These are phyloP conservation scores for Chaetorhynchus papuensis DNA, from an alignment of 2,113 vertebrate species.

Conservation along the genomic window DNA sequence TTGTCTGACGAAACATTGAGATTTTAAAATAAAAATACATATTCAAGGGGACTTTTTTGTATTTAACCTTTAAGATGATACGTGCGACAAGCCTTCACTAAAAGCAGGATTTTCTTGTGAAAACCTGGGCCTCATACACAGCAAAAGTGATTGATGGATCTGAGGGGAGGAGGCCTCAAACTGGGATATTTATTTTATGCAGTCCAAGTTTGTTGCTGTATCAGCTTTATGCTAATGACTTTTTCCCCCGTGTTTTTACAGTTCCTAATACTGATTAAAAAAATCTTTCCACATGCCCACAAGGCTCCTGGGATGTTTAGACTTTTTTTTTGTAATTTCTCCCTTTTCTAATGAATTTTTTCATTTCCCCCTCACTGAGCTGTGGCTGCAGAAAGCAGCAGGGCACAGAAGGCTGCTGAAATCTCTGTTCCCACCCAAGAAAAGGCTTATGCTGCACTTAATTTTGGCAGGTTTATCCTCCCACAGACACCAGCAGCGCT, in stretches of 20 bases:
- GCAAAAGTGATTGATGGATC: background rate
- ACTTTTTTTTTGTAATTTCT: background rate
- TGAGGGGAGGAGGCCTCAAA: background rate
- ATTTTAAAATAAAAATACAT: background rate
- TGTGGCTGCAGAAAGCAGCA: background rate
- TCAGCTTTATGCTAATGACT: background rate
- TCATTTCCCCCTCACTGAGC: background rate
- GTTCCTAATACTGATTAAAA: background rate
- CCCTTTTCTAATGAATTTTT: background rate
- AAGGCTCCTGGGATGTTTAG: background rate
- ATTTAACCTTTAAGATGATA: background rate
- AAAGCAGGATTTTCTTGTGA: background rate
- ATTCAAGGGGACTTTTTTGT: background rate
- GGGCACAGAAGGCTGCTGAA: background rate
- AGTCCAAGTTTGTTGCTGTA: background rate
- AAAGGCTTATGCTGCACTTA: background rate
- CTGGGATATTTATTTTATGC: background rate
- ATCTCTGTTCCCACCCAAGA: background rate
- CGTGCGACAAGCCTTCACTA: background rate
- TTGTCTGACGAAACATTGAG: background rate
- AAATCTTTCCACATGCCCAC: background rate
- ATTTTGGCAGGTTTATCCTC: background rate
- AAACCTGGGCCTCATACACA: background rate
- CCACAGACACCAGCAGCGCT: background rate
- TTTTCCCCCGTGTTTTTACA: fast-evolving